phyloP scores from a whole-genome alignment of 1,140 invertebrate species.

The Chlorops oryzae region DNA sequence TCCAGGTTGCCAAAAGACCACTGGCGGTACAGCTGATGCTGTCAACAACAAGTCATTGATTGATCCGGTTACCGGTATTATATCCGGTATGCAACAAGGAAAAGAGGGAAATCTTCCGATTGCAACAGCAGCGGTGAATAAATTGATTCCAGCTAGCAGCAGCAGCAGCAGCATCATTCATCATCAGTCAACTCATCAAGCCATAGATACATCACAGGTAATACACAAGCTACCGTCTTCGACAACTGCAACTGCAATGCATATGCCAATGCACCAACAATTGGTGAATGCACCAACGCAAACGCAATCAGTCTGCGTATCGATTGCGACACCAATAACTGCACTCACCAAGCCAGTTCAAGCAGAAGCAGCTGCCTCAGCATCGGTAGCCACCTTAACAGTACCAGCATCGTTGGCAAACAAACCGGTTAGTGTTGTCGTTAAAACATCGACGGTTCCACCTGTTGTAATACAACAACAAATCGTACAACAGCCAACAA shows the following conservation, averaged over 20 bases:
- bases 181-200: background rate
- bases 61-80: constrained; percentile 69
- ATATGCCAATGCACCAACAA: too few species aligned
- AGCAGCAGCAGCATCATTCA: constrained; percentile 21
- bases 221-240: constrained; percentile 14
- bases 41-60: constrained; percentile 52
- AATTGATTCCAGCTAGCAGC: constrained; percentile 22
- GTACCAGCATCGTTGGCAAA: constrained; percentile 23
- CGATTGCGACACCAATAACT: constrained; percentile 26
- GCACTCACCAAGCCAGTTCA: constrained; percentile 26
- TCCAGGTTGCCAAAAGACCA: constrained; percentile 38
- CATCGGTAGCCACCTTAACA: background rate
- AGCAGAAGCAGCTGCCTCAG: constrained; percentile 23
- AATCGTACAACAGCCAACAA: constrained; percentile 10
- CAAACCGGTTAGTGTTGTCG: constrained; percentile 37
- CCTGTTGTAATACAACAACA: constrained; percentile 28
- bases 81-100: constrained; percentile 63
- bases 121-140: constrained; percentile 20
- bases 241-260: too few species aligned
- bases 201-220: constrained; percentile 11
- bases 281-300: background rate
- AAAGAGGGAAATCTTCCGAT: constrained; percentile 55
- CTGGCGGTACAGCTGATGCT: constrained; percentile 38
- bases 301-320: constrained; percentile 2
- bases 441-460: constrained; percentile 26